phyloP scores from a whole-genome alignment of 2,113 vertebrate species.

The Poeciliopsis retropinna region DNA sequence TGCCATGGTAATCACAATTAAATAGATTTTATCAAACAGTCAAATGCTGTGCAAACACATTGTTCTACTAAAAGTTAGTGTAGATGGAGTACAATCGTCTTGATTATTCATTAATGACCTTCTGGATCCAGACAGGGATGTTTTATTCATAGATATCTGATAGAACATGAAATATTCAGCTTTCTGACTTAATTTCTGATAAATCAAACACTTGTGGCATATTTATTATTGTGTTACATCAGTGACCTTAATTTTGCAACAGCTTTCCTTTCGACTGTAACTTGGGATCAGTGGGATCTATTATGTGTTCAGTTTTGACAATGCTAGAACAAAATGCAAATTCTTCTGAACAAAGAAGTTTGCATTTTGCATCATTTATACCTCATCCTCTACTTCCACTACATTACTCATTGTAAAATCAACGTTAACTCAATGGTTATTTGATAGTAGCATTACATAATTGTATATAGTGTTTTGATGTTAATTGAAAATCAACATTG shows the following conservation, averaged over 20 bases:
- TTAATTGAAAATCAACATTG: too few species aligned
- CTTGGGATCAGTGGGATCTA: too few species aligned
- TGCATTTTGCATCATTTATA: not conserved
- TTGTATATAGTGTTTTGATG: too few species aligned
- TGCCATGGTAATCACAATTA: too few species aligned
- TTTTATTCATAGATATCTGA: not conserved
- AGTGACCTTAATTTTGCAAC: not conserved
- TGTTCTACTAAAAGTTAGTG: not conserved
- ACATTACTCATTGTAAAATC: not conserved
- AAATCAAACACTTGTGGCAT: not conserved
- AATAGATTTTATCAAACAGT: too few species aligned
- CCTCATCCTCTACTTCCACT: not conserved
- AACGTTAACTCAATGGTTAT: not conserved
- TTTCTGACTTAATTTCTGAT: not conserved
- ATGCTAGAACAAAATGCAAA: too few species aligned
- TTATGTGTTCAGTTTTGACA: too few species aligned
- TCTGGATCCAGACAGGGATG: not conserved
- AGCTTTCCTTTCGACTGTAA: too few species aligned
- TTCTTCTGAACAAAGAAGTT: not conserved
- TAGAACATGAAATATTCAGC: not conserved
- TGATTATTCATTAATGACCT: not conserved
- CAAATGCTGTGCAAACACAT: not conserved
- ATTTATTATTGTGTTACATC: not conserved
- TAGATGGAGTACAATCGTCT: not conserved
- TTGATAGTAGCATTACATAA: too few species aligned